Evolutionary conservation across 2,797 vertebrate genomes (phyloP), one percentile per base, ranked within the genome.

Genomic region (Sardinella longiceps): DNA sequence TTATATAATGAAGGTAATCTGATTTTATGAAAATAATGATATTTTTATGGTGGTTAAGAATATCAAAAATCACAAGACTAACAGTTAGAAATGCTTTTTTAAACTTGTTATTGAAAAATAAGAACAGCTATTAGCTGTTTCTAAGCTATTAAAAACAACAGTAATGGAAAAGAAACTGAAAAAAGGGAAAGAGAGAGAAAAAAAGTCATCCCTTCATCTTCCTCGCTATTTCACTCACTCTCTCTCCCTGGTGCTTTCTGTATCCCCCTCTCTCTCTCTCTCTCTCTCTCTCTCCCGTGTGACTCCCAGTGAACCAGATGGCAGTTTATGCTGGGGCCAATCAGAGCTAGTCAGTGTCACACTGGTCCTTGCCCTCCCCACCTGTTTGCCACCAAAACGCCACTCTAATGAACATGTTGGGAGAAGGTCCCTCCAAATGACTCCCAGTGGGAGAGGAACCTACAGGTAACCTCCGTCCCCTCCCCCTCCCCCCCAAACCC

Each of bases 341-440:
- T 97, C 96, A 96, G 92, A 90, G 94, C 96, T 92, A 94, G 97
- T 97, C 96, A 97, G 96, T 95, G 94, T 96, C 94, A 94, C 94
- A 94, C 94, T 93, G 94, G 92, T 91, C 77, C 18, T 7, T 95
- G 95, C 96, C 94, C 94, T 95, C 96, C 94, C 96, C 96, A 97
- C 96, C 96, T 97, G 97, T 94, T 94, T 93, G 93, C 95, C 95
- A 95, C 93, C 95, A 94, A 97, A 97, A 96, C 96, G 96, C 95
- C 86, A 94, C 93, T 95, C 94, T 98, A 98, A 98, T 97, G 97
- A 98, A 97, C 97, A 97, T 95, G 94, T 96, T 97, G 95, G 95
- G 95, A 96, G 94, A 95, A 96, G 97, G 96, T 97, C 97, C 97
- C 96, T 96, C 96, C 95, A 96, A 98, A 98, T 98, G 97, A 97